Percentiles rank a stretch among this genome's conserved stretches.
These are phyloP conservation scores for Endomychus coccineus DNA, from an alignment of 2,888 invertebrate genomes.

Conservation along the genomic window DNA sequence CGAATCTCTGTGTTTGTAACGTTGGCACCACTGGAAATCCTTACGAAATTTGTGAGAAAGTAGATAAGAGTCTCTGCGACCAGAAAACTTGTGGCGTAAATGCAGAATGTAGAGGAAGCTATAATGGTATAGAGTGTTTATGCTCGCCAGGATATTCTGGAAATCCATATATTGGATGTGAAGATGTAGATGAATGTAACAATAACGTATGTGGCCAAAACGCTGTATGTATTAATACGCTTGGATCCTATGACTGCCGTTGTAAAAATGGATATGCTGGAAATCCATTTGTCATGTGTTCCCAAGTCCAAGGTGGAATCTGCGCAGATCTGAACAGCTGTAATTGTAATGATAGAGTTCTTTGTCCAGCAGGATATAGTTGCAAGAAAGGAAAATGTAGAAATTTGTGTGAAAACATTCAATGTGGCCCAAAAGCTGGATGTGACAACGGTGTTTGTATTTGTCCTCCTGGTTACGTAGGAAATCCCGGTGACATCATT, in stretches of 20 bases:
- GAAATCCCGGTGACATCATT: conserved; percentile 63
- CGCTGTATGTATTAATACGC: conserved; percentile 84
- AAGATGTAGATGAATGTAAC: conserved; percentile 76
- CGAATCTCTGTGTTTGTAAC: conserved; percentile 75
- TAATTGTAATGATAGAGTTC: conserved; percentile 59
- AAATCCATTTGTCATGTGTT: conserved; percentile 80
- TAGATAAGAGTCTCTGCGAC: conserved; percentile 64
- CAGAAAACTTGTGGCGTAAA: conserved; percentile 67
- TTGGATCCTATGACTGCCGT: conserved; percentile 82
- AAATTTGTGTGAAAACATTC: conserved; percentile 66
- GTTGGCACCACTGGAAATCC: conserved; percentile 82
- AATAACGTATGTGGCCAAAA: conserved; percentile 74
- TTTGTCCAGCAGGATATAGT: conserved; percentile 69
- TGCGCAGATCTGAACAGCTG: conserved; percentile 65
- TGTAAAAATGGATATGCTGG: conserved; percentile 79
- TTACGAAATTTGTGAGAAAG: conserved; percentile 69
- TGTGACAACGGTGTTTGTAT: conserved; percentile 74
- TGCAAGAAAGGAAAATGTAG: conserved; percentile 69
- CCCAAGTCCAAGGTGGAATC: conserved; percentile 58
- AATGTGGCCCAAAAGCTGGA: conserved; percentile 74
- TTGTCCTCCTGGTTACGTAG: conserved; percentile 70
- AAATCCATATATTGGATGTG: conserved; percentile 76
- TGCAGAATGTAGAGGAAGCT: conserved; percentile 71
- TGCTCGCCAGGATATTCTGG: conserved; percentile 79
- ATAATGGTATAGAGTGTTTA: conserved; percentile 68